Conservation (phyloP, 2,113 vertebrate species). For the Polypterus senegalus region DNA sequence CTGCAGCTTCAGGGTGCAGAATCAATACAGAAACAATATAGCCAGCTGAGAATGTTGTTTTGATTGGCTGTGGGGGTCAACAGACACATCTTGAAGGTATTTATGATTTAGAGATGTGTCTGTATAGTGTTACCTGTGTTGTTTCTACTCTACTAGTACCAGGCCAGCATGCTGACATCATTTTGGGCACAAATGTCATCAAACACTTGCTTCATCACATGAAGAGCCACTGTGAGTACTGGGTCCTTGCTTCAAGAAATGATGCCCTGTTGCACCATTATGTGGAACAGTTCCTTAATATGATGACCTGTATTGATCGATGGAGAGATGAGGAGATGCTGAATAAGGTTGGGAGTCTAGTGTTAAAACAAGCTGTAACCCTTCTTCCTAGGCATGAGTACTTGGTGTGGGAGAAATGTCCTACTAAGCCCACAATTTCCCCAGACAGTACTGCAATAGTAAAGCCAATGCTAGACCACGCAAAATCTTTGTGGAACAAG, state of each 20-base stretch:
- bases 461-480: no score
- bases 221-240: neutral
- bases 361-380: constrained; percentile 10
- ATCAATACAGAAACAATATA: no score
- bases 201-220: constrained; percentile 10
- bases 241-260: neutral
- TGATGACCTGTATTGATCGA: neutral
- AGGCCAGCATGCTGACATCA: constrained; percentile 17
- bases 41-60: no score
- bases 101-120: no score
- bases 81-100: no score
- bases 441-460: no score
- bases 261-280: neutral
- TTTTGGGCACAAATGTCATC: constrained; percentile 16
- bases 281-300: neutral
- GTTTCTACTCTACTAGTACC: constrained; percentile 12
- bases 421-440: no score
- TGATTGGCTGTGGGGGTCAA: no score
- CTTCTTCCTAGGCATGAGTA: constrained; percentile 14
- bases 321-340: constrained; percentile 1
- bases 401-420: constrained; percentile 23
- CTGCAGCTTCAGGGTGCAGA: no score
- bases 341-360: constrained; percentile 7
- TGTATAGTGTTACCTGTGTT: no score
- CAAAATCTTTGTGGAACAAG: no score